phyloP scores from a whole-genome alignment of 2,113 vertebrate species.

The Progne subis region DNA sequence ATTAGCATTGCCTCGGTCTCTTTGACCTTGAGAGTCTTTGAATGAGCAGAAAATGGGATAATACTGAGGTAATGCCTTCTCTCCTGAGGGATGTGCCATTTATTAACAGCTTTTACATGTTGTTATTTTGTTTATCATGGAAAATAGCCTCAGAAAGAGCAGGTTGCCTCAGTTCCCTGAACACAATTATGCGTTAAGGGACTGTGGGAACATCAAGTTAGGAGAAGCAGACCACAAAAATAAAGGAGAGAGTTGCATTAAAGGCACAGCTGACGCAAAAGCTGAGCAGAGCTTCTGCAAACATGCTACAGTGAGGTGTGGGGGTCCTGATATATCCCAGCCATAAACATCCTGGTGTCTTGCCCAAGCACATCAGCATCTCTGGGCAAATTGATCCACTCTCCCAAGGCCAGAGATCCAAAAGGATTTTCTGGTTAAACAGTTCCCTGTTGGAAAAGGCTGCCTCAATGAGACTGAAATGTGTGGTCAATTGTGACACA shows the following conservation, averaged over 20 bases:
- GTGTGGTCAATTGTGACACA: background rate
- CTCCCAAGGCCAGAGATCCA: background rate
- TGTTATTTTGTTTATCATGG: constrained; percentile 32
- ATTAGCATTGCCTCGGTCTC: background rate
- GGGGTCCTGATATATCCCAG: background rate
- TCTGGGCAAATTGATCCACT: rapidly evolving
- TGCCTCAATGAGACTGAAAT: background rate
- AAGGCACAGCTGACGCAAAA: background rate
- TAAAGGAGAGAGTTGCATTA: background rate
- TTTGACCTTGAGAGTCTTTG: constrained; percentile 18
- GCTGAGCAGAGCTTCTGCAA: background rate
- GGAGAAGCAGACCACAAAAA: background rate
- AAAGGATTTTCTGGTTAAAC: background rate
- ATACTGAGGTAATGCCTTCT: background rate
- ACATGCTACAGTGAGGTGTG: rapidly evolving
- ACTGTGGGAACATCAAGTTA: background rate
- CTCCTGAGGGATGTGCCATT: background rate
- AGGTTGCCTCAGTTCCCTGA: background rate
- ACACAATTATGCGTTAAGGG: background rate
- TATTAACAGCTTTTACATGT: background rate
- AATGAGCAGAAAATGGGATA: constrained; percentile 27
- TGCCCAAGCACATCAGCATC: background rate
- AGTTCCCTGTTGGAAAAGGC: background rate
- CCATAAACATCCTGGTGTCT: background rate
- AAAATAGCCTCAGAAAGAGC: constrained; percentile 18